Base-by-base conservation (phyloP, 1,140 invertebrate species). In the Pseudachorutes palmiensis region DNA sequence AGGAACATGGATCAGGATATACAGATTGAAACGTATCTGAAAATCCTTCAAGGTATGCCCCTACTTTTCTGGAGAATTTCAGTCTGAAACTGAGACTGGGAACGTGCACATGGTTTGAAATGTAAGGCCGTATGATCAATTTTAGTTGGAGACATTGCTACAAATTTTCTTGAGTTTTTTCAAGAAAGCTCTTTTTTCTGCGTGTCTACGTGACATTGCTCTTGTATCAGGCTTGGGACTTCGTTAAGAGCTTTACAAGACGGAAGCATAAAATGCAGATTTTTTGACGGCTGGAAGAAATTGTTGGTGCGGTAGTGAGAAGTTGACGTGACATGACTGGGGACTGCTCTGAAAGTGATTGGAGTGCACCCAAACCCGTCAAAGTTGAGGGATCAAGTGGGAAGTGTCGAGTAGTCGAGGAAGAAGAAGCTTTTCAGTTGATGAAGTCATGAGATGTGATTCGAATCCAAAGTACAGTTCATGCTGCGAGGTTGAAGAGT, bases 401-500 rank as follows among this genome's bases (percentile, higher is more conserved):
- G 28, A 63, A 30, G 62, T 14, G 62, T 24, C n/a, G n/a, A n/a
- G n/a, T n/a, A n/a, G n/a, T n/a, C n/a, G n/a, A n/a, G n/a, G 32
- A 45, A 63, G 24, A 63, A 48, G 33, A 63, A 63, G 62, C 45
- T 48, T 30, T 64, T 64, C 41, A 51, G 28, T 64, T 64, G 62
- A 64, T 64, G 49, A 64, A 64, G 62, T 64, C 62, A 49, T 22
- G 48, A 51, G 62, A 64, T 64, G 62, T 64, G 62, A 49, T 64
- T 64, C 41, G 62, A 64, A 64, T 64, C 28, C 49, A 64, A 49
- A 49, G 49, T 55, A 28, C 24, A 19, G 36, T 45, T 12, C 36
- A 12, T 45, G 36, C 9, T 45, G 9, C 36, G n/a, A n/a, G n/a
- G n/a, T n/a, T n/a, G n/a, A n/a, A n/a, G n/a, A n/a, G n/a, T n/a